A percentile compares a stretch with the other conserved stretches of the same genome.
Evolutionary conservation across 2,797 vertebrate species (phyloP).

Genomic region (Cynodonichthys magdalenae): DNA sequence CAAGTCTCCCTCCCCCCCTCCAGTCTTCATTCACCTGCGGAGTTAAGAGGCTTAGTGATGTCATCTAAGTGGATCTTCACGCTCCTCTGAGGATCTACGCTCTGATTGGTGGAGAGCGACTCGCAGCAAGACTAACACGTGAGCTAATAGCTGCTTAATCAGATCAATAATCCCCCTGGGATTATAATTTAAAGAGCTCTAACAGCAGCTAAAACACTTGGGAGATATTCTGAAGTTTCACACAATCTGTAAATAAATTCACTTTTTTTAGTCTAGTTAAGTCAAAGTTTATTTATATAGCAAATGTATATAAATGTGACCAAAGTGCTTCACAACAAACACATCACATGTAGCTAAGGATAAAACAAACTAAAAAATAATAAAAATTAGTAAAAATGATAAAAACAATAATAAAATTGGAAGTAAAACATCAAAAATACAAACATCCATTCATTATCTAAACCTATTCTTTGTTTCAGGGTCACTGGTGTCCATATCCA

Average conservation of each 20-base stretch:
- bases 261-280: no score
- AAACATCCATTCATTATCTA: no score
- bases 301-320: no score
- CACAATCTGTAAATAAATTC: background rate
- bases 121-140: conserved; percentile 2
- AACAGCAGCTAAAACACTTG: background rate
- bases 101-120: conserved; percentile 37
- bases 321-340: no score
- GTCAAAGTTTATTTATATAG: no score
- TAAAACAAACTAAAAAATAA: no score
- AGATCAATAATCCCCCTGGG: conserved; percentile 8
- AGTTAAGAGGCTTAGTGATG: conserved; percentile 68
- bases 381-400: no score
- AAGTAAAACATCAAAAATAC: no score
- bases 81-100: conserved; percentile 6
- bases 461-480: no score
- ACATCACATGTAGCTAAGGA: no score
- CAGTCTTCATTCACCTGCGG: conserved; percentile 52
- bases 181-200: background rate
- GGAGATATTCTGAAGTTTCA: background rate
- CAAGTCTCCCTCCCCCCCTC: conserved; percentile 26
- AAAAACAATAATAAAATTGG: no score
- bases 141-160: conserved; percentile 1
- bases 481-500: no score
- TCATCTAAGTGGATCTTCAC: conserved; percentile 65